Percentiles rank a stretch among this genome's conserved stretches.
phyloP scores from a whole-genome alignment of 2,113 vertebrate genomes.

The Podocnemis expansa region DNA sequence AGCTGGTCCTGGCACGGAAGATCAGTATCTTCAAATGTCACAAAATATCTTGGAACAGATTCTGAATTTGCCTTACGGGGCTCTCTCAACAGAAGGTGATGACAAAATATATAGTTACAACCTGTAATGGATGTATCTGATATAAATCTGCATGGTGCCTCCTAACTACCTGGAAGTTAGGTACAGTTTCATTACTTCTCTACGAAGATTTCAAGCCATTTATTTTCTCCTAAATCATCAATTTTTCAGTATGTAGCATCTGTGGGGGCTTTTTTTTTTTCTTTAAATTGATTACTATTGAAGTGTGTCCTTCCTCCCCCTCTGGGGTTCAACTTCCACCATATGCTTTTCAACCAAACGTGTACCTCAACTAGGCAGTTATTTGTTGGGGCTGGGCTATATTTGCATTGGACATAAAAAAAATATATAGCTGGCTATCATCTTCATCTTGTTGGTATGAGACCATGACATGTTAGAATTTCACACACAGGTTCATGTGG shows the following conservation, averaged over 20 bases:
- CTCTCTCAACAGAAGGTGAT: neutral
- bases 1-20: neutral
- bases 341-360: neutral
- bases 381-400: neutral
- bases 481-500: neutral
- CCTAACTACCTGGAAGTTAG: neutral
- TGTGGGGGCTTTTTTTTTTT: too few species aligned
- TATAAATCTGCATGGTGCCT: neutral
- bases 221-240: neutral
- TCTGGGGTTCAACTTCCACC: neutral
- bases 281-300: neutral
- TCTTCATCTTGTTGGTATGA: neutral
- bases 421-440: conserved; percentile 19
- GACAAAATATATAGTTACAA: neutral
- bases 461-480: neutral
- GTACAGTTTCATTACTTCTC: neutral
- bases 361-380: neutral
- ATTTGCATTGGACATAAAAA: neutral
- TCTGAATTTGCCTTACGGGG: neutral
- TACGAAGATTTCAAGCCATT: neutral
- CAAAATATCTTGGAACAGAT: neutral
- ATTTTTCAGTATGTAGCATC: neutral
- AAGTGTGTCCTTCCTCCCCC: neutral
- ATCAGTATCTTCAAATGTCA: neutral
- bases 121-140: neutral